Base-by-base conservation (phyloP, 1,140 invertebrate species). In the Armadillidium nasatum region DNA sequence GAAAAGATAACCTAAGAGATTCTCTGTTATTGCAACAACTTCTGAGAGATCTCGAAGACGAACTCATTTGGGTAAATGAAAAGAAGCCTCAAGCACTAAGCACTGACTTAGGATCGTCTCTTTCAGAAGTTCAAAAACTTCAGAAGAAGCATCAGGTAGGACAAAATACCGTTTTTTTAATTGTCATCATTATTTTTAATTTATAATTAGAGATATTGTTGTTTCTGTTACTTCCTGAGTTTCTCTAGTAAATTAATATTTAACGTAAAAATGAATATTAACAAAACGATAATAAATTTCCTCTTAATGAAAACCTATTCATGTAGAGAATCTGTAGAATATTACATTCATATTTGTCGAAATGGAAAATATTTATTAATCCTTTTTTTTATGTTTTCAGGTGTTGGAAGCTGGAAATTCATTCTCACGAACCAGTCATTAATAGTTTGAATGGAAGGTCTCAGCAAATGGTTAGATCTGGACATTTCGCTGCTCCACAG, bases 71-170 rank as follows among this genome's bases (percentile, higher is more conserved):
- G 94, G 83, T 94, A 13, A 84, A 87, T 0, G 95, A 98, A 83
- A 95, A 95, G 81, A 93, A 95, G 82, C 90, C 91, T 7, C 86
- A 94, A 19, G 94, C 93, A 3, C 87, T 89, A 0, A 95, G 93
- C 2, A 87, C 89, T 80, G 88, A 96, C 86, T 85, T 94, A 78
- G 90, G 93, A 78, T 88, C 88, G 82, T 90, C 92, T 83, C 85
- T 99, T 60, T 91, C 92, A 22, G 92, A 94, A n/a, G 95, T 98
- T 0, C 96, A 99, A 83, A 93, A 93, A 82, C 85, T 99, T 69
- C 95, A 98, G 82, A 99, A 98, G 87, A 98, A 98, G 85, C 96
- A 99, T 85, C 86, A 88, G 76, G 88, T 87, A 72, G 67, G 72
- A 4, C 10, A 60, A 60, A 3, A 3, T 33, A 3, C 6, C 6